These are phyloP conservation scores for Pinna nobilis DNA, from an alignment of 1,140 invertebrate genomes.

Conservation along the genomic window DNA sequence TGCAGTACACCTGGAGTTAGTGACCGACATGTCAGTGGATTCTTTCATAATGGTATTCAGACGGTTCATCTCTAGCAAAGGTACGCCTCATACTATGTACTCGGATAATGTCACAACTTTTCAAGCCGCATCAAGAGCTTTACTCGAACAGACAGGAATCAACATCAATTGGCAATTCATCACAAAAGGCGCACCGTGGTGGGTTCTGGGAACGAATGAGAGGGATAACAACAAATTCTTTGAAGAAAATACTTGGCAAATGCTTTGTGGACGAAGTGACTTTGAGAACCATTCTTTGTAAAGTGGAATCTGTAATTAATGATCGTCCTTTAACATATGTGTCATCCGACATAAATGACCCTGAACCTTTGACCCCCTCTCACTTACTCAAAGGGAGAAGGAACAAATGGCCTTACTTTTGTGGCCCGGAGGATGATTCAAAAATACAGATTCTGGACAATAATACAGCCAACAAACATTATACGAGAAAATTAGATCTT, in stretches of 20 bases:
- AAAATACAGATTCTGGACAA: too few relatives aligned
- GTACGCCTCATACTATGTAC: background rate
- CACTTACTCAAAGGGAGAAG: constrained; percentile 22
- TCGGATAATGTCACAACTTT: constrained; percentile 18
- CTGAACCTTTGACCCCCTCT: constrained; percentile 15
- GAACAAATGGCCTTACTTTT: too few relatives aligned
- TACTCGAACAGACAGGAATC: background rate
- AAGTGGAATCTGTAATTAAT: constrained; percentile 23
- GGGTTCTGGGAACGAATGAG: constrained; percentile 16
- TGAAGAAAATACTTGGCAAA: constrained; percentile 3
- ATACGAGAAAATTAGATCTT: too few relatives aligned
- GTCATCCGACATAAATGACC: background rate
- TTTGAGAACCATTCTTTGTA: constrained; percentile 4
- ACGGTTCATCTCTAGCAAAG: background rate
- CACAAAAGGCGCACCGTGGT: constrained; percentile 9
- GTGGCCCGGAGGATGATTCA: too few relatives aligned
- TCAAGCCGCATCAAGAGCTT: background rate
- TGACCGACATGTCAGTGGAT: background rate
- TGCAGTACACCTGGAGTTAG: constrained; percentile 12
- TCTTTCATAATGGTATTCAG: constrained; percentile 14
- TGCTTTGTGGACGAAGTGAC: background rate
- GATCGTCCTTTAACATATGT: constrained; percentile 24
- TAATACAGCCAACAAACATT: too few relatives aligned
- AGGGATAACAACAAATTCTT: constrained; percentile 5
- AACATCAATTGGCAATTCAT: constrained; percentile 19